These are phyloP conservation scores for Cephalotes varians DNA, from an alignment of 2,888 invertebrate species.

Conservation along the genomic window DNA sequence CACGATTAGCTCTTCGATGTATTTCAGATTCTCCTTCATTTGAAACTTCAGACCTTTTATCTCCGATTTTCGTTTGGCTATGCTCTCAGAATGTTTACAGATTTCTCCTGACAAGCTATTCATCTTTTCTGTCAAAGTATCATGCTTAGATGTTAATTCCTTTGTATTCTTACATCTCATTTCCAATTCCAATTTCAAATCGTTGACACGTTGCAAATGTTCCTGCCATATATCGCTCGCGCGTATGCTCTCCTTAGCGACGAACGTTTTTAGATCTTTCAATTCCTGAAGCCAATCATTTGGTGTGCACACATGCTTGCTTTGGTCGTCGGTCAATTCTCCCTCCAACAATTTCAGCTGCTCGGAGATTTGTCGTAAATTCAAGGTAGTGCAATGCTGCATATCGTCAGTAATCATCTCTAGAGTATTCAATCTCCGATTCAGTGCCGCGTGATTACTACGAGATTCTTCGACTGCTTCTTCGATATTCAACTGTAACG, in stretches of 20 bases:
- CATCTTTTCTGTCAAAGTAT: conserved; percentile 86
- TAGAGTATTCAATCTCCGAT: conserved; percentile 68
- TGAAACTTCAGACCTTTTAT: conserved; percentile 74
- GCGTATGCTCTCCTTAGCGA: conserved; percentile 83
- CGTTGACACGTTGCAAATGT: conserved; percentile 83
- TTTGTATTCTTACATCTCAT: conserved; percentile 85
- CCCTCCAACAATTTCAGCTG: conserved; percentile 69
- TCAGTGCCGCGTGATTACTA: conserved; percentile 40
- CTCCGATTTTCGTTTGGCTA: conserved; percentile 59
- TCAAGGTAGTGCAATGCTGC: conserved; percentile 68
- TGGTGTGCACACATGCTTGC: conserved; percentile 45
- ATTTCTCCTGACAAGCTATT: conserved; percentile 86
- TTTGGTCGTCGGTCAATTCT: conserved; percentile 65
- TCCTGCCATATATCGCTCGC: conserved; percentile 84
- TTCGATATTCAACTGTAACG: conserved; percentile 68
- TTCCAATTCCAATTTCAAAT: conserved; percentile 87
- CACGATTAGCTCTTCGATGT: conserved; percentile 74
- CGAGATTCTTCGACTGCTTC: conserved; percentile 67
- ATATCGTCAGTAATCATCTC: conserved; percentile 67
- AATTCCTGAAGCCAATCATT: conserved; percentile 74
- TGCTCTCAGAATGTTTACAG: conserved; percentile 58
- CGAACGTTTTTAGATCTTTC: conserved; percentile 82
- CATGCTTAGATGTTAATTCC: conserved; percentile 86
- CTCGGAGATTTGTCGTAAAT: conserved; percentile 71
- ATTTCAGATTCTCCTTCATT: conserved; percentile 74